Base-by-base conservation (phyloP, 2,888 invertebrate genomes). In the Andrena dorsata region DNA sequence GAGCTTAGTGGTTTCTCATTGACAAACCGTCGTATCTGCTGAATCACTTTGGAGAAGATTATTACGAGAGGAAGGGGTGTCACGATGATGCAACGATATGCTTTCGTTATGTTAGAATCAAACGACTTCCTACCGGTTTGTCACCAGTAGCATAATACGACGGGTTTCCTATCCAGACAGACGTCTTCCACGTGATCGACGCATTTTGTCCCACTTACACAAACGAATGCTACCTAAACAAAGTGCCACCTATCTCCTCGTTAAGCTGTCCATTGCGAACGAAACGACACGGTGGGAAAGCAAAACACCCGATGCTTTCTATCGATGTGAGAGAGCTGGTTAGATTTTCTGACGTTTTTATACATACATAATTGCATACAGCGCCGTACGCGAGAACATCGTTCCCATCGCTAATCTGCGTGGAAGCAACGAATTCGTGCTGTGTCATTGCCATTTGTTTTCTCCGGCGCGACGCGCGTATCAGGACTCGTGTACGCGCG, bases 371-470 rank as follows among this genome's bases (percentile, higher is more conserved):
- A 20, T 51, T 51, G 20, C 7, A 20, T 1, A 20, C 6, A 20
- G 7, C 51, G 2, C 2, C 51, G 1, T 20, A 20, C 7, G 61
- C 35, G 35, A 28, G 35, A 20, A 10, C 10, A 23, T 35, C 26
- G 72, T 63, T 72, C 63, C 23, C 20, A 64, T 30, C 53, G 53
- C 10, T 47, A 56, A 61, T 63, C 41, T 26, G 20, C 10, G 47
- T 2, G 60, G n/a, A 20, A 51, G n/a, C 41, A 35, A 5, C 65
- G 49, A 41, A 60, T 60, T 61, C 41, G 16, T 20, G 20, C 61
- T 30, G 47, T 8, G 47, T 47, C 66, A 23, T 49, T 49, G 51
- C 35, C 70, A n/a, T 71, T 61, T 49, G 28, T 56, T 63, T 64
- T 58, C 64, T 49, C 64, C 53, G 26, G 1, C 13, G 4, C 32